These are phyloP conservation scores for Eriocheir sinensis DNA, from an alignment of 1,140 invertebrate species.

Conservation along the genomic window DNA sequence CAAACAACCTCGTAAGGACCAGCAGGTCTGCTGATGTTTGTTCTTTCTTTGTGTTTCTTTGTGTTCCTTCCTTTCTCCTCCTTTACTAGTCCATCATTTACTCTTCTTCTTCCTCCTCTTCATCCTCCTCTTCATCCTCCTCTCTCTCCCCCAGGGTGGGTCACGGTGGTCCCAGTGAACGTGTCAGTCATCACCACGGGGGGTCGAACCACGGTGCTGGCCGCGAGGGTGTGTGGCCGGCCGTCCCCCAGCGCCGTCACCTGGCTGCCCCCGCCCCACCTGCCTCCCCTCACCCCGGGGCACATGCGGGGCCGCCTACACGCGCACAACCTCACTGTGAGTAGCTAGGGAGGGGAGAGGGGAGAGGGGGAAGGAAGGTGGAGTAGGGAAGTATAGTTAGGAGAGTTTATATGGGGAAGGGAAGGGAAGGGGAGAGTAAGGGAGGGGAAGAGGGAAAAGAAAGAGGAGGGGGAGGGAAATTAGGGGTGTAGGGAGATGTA, in stretches of 20 bases:
- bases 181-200: constrained; percentile 54
- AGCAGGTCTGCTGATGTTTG: too few species aligned
- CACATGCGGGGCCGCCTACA: constrained; percentile 37
- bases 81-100: neutral
- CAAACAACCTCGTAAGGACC: too few species aligned
- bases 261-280: constrained; percentile 59
- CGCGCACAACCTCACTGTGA: constrained; percentile 68
- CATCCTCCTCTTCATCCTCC: neutral
- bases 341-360: too few species aligned
- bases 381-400: too few species aligned
- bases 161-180: constrained; percentile 47
- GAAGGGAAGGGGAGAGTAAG: too few species aligned
- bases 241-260: constrained; percentile 45
- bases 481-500: too few species aligned
- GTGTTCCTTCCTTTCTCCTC: too few species aligned
- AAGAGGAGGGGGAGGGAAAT: too few species aligned
- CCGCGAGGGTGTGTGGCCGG: constrained; percentile 55
- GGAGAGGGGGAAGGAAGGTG: too few species aligned
- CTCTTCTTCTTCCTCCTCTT: neutral
- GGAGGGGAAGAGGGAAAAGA: too few species aligned
- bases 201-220: constrained; percentile 38
- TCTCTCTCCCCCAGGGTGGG: neutral
- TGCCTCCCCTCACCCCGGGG: constrained; percentile 47
- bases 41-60: too few species aligned
- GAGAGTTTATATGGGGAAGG: too few species aligned